Evolutionary conservation across 2,888 invertebrate genomes (phyloP), one percentile per base, ranked within the genome.

Genomic region (Leptarthrus brevirostris): DNA sequence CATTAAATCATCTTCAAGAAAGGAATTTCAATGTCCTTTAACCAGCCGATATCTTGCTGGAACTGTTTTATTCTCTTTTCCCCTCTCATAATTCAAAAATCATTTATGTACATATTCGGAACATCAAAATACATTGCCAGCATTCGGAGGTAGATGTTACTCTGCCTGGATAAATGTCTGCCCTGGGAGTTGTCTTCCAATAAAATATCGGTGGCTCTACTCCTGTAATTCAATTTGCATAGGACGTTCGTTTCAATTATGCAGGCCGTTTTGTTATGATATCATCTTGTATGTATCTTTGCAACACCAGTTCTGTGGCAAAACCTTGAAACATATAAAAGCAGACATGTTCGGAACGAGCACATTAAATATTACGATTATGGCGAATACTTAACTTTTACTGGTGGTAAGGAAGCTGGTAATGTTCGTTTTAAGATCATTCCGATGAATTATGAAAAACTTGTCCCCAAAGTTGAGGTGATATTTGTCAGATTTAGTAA

Each of bases 211-310:
- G 69, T 74, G 47, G 44, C 58, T 30, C 56, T 69, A 47, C 47
- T 56, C 52, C 70, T 71, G 71, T 74, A 74, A 74, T 74, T 74
- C 74, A 74, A 74, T 74, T 74, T 74, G 64, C 74, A 74, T 74
- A 70, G 74, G 64, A 71, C 71, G 71, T 74, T 74, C 71, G 40
- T 74, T 74, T 74, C 74, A 74, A 74, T 74, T 74, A 74, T 74
- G 71, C 71, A 74, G 52, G 61, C 26, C 40, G 34, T 58, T 71
- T 61, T 70, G 49, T 76, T 26, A 69, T 69, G 69, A 44, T 34
- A 49, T 30, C 69, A 69, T 69, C 34, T 52, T 69, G n/a, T 24
- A 24, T 24, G 24, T 61, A 40, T 20, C 69, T 52, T 52, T 44
- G n/a, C 40, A 52, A n/a, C 5, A n/a, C 6, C 18, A 20, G 14